These are phyloP conservation scores for Rhogogaster chlorosoma DNA, from an alignment of 2,888 invertebrate species.

Conservation along the genomic window DNA sequence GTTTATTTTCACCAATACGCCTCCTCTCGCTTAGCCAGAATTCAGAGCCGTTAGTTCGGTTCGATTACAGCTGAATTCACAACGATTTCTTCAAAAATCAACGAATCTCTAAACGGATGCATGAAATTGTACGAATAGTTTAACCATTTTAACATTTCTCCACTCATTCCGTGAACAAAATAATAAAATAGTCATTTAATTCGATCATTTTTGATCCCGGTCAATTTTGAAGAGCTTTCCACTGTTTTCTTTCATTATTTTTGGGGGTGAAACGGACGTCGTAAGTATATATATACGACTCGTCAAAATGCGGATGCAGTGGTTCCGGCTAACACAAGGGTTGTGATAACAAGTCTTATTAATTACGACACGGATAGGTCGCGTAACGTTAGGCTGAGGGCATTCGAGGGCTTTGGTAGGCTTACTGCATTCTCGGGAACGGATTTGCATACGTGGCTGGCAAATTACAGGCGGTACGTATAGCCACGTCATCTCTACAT, in stretches of 20 bases:
- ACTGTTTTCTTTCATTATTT: not conserved
- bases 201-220: not conserved
- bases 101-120: not conserved
- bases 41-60: conserved; percentile 19
- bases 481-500: conserved; percentile 36
- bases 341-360: conserved; percentile 44
- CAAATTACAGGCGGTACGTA: conserved; percentile 43
- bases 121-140: not conserved
- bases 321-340: not conserved
- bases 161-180: not conserved
- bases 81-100: not conserved
- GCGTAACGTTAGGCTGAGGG: conserved; percentile 36
- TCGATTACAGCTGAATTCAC: conserved; percentile 25
- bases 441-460: conserved; percentile 47
- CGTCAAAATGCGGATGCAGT: not conserved
- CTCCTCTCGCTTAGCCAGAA: conserved; percentile 31
- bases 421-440: conserved; percentile 41
- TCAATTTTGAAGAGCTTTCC: not conserved
- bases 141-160: not conserved
- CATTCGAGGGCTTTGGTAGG: conserved; percentile 43
- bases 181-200: not conserved
- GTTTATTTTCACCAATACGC: conserved; percentile 52
- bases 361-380: conserved; percentile 42
- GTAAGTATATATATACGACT: not conserved
- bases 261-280: not conserved